Evolutionary conservation across 1,140 invertebrate species (phyloP), one percentile per base, ranked within the genome.

Genomic region (Cydia amplana): DNA sequence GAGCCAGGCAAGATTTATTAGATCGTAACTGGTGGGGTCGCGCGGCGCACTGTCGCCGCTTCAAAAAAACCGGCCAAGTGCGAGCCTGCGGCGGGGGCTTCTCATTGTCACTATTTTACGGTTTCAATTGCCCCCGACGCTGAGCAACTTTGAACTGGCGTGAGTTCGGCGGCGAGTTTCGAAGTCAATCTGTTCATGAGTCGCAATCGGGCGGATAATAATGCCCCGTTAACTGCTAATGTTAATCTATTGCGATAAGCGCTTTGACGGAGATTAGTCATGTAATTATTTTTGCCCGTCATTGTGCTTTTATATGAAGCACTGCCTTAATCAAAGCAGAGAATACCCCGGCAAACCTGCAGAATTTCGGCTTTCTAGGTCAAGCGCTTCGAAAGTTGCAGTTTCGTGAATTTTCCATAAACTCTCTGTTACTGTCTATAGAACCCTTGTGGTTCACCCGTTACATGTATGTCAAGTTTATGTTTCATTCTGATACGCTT

Each of bases 1-100:
- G 83, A 80, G 80, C 60, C 80, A 78, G 78, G 82, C 81, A 80
- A 86, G 87, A 90, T 90, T 90, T 90, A 90, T 90, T 89, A 88
- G 88, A 87, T 88, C 87, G 86, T 88, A 90, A 88, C 85, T 82
- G 79, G 79, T 80, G 86, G 82, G 85, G 87, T 85, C 83, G 81
- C 81, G 77, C 80, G 84, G 79, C 80, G 74, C 74, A 46, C 70
- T 79, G 79, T 82, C 82, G 80, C 79, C 81, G 81, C 67, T 32
- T 55, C 23, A 77, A 80, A 79, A 78, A 70, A 70, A 70, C 65
- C 32, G 65, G 65, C 28, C 65, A 70, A 70, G 65, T 70, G 65
- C 65, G 65, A 70, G 65, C 65, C 18, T n/a, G 65, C 65, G 55
- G 55, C 32, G 28, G 32, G 65, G 65, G 65, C 65, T 70, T 70